Evolutionary conservation across 1,140 invertebrate species (phyloP).

Genomic region (Conopomorpha cramerella): DNA sequence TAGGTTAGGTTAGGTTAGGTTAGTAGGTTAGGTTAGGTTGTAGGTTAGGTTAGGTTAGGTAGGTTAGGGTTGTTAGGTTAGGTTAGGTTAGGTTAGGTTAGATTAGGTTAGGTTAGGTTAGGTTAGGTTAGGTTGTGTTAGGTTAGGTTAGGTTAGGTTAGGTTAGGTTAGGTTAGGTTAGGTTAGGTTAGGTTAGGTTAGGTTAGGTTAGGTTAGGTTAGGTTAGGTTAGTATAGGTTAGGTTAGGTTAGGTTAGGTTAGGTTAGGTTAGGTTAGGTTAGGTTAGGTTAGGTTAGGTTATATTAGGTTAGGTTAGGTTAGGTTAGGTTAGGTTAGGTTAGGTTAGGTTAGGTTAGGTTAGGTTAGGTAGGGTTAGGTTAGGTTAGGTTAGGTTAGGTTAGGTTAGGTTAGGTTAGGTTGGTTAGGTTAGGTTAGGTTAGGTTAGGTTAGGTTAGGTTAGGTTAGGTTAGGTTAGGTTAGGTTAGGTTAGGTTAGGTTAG

Average conservation of each 20-base stretch:
- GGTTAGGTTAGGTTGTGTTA: too few species aligned
- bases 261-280: slow-evolving; percentile 7
- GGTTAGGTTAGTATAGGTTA: too few species aligned
- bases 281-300: too few species aligned
- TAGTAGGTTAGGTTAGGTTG: too few species aligned
- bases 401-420: slow-evolving; percentile 6
- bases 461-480: slow-evolving; percentile 5
- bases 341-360: slow-evolving; percentile 5
- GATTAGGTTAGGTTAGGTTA: slow-evolving; percentile 11
- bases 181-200: slow-evolving; percentile 9
- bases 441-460: slow-evolving; percentile 3
- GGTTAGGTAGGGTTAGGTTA: slow-evolving; percentile 5
- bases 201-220: slow-evolving; percentile 7
- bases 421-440: too few species aligned
- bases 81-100: slow-evolving; percentile 10
- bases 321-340: slow-evolving; percentile 5
- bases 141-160: too few species aligned
- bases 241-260: slow-evolving; percentile 11
- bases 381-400: slow-evolving; percentile 12
- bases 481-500: slow-evolving; percentile 5
- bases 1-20: too few species aligned
- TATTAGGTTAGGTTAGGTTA: too few species aligned
- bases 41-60: slow-evolving; percentile 1
- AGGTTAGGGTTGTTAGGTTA: slow-evolving; percentile 3
- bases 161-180: slow-evolving; percentile 9